phyloP scores from a whole-genome alignment of 1,140 invertebrate species.

The Zeugodacus cucurbitae region DNA sequence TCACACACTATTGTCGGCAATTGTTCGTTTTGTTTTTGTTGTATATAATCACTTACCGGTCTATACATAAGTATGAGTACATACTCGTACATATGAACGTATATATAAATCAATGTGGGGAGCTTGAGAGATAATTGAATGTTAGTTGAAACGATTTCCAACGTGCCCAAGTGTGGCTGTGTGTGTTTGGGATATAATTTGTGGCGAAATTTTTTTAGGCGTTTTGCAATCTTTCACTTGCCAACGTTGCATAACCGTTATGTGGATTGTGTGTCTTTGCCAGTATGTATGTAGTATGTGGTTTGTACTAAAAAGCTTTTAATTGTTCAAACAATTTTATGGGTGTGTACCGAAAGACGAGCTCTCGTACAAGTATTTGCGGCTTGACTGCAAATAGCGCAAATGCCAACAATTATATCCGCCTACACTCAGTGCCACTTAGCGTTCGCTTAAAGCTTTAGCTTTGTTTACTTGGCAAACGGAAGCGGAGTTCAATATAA shows the following conservation, averaged over 20 bases:
- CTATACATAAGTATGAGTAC: no score
- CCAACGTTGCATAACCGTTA: background rate
- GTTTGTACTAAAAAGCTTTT: constrained; percentile 4
- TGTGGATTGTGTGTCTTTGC: no score
- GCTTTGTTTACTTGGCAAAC: no score
- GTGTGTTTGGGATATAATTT: background rate
- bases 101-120: background rate
- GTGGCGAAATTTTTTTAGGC: background rate
- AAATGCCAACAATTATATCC: background rate
- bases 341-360: background rate
- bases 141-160: background rate
- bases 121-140: background rate
- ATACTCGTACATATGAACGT: background rate
- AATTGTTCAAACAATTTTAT: constrained; percentile 36
- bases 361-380: background rate
- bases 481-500: no score
- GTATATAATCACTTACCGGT: no score
- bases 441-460: background rate
- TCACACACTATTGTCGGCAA: no score
- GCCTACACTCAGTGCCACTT: background rate
- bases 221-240: background rate
- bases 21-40: no score
- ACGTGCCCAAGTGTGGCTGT: background rate
- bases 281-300: background rate
- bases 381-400: background rate